Base-by-base conservation (phyloP, 2,888 invertebrate genomes). In the Xestia c-nigrum region DNA sequence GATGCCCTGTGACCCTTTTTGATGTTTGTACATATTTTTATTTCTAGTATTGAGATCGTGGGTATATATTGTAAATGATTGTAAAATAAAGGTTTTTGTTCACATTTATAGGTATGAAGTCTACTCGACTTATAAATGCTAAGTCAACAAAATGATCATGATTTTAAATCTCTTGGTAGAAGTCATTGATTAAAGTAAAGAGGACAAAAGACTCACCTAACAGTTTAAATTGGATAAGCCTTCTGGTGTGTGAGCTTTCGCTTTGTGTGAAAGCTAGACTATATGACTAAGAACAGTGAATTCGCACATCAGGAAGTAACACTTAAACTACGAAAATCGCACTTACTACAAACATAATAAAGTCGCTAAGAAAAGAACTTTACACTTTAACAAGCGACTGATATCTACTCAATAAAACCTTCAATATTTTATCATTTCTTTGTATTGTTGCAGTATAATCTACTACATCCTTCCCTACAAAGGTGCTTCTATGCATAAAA, bases 401-500 rank as follows among this genome's bases (percentile, higher is more conserved):
- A 10, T 19, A 31, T 38, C 5, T 38, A 38, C 5, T 38, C 38
- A 19, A 38, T 43, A 43, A 59, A 50, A 14, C n/a, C 50, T 38
- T 38, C 1, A 52, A 52, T 46, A 55, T 70, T 55, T 46, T 31
- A 70, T 69, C 0, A 47, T 55, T 59, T 63, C 14, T 63, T 61
- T 66, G 47, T 77, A 43, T 7, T 65, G n/a, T n/a, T 63, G 52
- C 0, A 14, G 7, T 59, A 14, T 65, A 59, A 73, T 55, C 40
- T 47, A 43, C 24, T 3, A 66, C 70, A 82, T 80, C 77, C 83
- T 70, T 76, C n/a, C 47, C 0, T 38, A 24, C 40, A 66, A n/a
- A 47, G 40, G 43, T 40, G 47, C 24, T 52, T 38, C 7, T 64
- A 5, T 65, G 64, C 64, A 76, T 81, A 57, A 68, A 68, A 69